These are phyloP conservation scores for Melanaphis sacchari DNA, from an alignment of 1,140 invertebrate genomes.

Conservation along the genomic window DNA sequence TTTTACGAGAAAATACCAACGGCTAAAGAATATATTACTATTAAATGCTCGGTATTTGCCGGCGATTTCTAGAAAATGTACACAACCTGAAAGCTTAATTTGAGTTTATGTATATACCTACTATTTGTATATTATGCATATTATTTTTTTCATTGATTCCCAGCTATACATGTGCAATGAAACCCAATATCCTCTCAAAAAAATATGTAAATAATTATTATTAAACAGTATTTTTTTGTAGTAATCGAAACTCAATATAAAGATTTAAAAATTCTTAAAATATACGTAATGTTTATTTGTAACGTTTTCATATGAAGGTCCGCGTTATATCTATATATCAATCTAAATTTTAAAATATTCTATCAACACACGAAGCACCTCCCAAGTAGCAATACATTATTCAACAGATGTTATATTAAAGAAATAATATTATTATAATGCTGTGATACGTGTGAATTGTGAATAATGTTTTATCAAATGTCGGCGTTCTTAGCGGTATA, in stretches of 20 bases:
- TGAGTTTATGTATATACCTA: background rate
- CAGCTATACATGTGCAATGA: background rate
- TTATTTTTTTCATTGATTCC: background rate
- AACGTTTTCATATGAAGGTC: background rate
- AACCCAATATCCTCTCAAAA: background rate
- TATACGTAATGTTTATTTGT: background rate
- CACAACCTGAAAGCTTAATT: slow-evolving; percentile 30
- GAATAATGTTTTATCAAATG: slow-evolving; percentile 15
- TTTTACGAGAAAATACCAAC: slow-evolving; percentile 39
- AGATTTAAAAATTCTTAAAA: background rate
- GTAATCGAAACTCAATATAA: background rate
- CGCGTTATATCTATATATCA: background rate
- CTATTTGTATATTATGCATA: background rate
- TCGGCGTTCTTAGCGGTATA: background rate
- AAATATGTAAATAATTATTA: background rate
- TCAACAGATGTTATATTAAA: slow-evolving; percentile 17
- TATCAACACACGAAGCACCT: slow-evolving; percentile 45
- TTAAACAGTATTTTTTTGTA: background rate
- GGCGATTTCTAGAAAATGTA: slow-evolving; percentile 11
- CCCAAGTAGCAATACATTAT: slow-evolving; percentile 51
- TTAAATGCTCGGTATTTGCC: slow-evolving; percentile 4
- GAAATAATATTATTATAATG: slow-evolving; percentile 14
- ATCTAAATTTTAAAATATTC: slow-evolving; percentile 33
- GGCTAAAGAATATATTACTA: slow-evolving; percentile 28
- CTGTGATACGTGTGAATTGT: background rate